These are phyloP conservation scores for Diuraphis noxia DNA, from an alignment of 1,140 invertebrate species.

Conservation along the genomic window DNA sequence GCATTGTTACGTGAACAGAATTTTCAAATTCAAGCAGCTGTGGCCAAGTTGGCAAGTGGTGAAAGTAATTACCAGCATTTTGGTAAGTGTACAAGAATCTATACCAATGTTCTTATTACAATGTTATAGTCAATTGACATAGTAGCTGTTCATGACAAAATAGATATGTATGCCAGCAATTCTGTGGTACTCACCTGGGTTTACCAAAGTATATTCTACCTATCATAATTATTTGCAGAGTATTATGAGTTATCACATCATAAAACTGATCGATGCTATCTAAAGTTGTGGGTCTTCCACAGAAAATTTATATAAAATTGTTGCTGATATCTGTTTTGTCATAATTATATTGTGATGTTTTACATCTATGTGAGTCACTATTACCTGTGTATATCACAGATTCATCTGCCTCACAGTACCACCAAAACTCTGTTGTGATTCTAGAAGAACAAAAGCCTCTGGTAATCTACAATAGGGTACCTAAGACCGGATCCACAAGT, in stretches of 20 bases:
- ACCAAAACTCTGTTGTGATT: neutral
- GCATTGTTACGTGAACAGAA: neutral
- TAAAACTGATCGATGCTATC: no score
- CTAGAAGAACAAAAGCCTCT: neutral
- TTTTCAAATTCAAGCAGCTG: neutral
- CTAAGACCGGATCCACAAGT: conserved; percentile 98
- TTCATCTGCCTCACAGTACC: neutral
- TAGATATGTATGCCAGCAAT: neutral
- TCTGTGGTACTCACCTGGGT: neutral
- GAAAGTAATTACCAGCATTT: neutral
- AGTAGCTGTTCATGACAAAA: neutral
- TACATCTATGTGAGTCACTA: neutral
- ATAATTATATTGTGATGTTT: neutral
- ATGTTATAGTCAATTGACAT: neutral
- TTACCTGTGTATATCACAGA: neutral
- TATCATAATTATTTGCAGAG: neutral
- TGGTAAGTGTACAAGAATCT: neutral
- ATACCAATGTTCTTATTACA: neutral
- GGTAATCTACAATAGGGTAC: conserved; percentile 94
- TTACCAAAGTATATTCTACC: neutral
- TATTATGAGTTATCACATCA: no score
- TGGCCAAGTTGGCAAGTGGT: neutral
- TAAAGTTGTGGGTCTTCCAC: neutral
- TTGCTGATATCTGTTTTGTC: neutral
- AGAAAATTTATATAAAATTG: neutral